Evolutionary conservation across 1,140 invertebrate genomes (phyloP).

Genomic region (Habropoda laboriosa): DNA sequence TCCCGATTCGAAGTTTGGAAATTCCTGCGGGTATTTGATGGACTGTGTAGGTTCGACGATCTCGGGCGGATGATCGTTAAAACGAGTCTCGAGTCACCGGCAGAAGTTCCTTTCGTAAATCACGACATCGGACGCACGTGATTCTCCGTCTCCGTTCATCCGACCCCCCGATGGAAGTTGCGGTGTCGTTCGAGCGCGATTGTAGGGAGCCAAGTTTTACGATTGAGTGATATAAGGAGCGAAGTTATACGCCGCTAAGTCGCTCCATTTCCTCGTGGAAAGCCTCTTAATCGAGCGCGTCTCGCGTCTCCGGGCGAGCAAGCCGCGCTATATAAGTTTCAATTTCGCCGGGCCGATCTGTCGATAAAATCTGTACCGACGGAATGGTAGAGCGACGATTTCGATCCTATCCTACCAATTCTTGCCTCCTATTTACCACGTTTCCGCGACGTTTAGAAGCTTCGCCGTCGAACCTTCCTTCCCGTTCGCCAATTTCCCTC

Average conservation of each 20-base stretch:
- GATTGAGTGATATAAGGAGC: constrained; percentile 40
- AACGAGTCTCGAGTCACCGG: neutral
- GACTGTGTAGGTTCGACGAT: neutral
- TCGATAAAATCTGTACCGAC: constrained; percentile 35
- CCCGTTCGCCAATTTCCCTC: neutral
- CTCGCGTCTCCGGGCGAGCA: neutral
- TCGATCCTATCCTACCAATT: neutral
- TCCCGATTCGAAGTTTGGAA: too few relatives aligned
- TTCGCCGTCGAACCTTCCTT: neutral
- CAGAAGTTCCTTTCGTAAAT: constrained; percentile 40
- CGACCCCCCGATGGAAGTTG: neutral
- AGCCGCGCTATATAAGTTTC: constrained; percentile 6
- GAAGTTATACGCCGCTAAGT: constrained; percentile 24
- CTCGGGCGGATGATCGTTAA: neutral
- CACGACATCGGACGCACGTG: constrained; percentile 3
- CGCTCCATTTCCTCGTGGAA: constrained; percentile 10
- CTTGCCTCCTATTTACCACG: neutral
- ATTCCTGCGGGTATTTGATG: neutral
- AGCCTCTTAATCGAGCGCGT: constrained; percentile 30
- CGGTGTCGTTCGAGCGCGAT: constrained; percentile 28
- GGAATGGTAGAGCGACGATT: neutral
- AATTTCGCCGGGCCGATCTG: constrained; percentile 14
- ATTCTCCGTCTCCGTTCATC: constrained; percentile 9
- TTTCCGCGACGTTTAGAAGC: too few relatives aligned
- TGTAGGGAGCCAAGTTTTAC: constrained; percentile 41